phyloP scores from a whole-genome alignment of 2,113 vertebrate genomes.

The Kryptolebias marmoratus region DNA sequence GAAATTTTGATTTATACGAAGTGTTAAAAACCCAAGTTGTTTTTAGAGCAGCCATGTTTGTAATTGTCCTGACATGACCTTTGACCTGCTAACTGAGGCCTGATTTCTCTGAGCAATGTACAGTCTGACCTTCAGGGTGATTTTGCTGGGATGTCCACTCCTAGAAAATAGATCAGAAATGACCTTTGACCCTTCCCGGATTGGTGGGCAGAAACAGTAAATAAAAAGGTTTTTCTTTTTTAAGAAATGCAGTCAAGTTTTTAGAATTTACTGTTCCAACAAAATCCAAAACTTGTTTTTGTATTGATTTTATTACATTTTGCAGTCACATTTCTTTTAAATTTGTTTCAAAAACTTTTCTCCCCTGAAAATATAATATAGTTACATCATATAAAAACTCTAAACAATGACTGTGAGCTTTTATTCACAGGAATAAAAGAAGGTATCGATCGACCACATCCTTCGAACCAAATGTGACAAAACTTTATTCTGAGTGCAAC shows the following conservation, averaged over 20 bases:
- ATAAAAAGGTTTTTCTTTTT: no score
- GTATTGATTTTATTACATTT: constrained; percentile 23
- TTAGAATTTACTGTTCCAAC: neutral
- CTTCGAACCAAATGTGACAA: constrained; percentile 51
- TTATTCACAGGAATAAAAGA: neutral
- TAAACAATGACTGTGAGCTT: constrained; percentile 14
- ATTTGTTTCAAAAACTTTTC: constrained; percentile 3
- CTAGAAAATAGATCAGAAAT: no score
- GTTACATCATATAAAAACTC: constrained; percentile 19
- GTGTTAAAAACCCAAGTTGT: no score
- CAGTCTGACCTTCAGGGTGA: no score
- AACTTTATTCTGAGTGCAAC: constrained; percentile 73
- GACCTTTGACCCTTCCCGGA: no score
- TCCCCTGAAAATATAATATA: constrained; percentile 13
- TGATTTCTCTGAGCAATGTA: no score
- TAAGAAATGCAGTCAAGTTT: neutral
- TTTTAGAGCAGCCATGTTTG: no score
- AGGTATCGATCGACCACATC: neutral
- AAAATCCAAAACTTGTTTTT: neutral
- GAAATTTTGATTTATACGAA: no score
- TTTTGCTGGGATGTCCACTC: no score
- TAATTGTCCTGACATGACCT: no score
- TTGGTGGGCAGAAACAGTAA: no score
- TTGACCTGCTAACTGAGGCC: no score
- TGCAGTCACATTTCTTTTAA: constrained; percentile 11